Conservation (phyloP, 2,797 vertebrate genomes). For the Gymnoscopelus microlampas region DNA sequence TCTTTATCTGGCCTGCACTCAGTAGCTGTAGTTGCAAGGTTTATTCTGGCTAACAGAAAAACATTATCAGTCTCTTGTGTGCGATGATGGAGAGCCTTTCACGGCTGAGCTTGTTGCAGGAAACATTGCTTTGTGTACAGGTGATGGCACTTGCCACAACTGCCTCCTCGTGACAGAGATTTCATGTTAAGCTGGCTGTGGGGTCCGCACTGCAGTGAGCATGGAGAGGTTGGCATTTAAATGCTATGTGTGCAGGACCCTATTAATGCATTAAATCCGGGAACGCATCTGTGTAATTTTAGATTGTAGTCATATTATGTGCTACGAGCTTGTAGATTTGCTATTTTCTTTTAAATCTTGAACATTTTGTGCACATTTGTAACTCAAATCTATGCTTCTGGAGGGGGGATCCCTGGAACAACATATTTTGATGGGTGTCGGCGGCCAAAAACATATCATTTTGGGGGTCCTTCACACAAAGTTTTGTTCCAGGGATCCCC, state of each 20-base stretch:
- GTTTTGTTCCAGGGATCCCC: no score
- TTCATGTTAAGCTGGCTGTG: slow-evolving; percentile 1
- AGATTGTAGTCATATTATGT: no score
- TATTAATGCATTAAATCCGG: slow-evolving; percentile 25
- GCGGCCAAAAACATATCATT: no score
- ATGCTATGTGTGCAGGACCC: slow-evolving; percentile 31
- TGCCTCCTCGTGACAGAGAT: slow-evolving; percentile 14
- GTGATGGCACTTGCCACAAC: slow-evolving; percentile 28
- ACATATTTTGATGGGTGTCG: no score
- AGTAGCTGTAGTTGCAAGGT: slow-evolving; percentile 48
- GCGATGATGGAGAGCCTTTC: slow-evolving; percentile 36
- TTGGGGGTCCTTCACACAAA: no score
- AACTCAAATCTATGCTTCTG: no score
- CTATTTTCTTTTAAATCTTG: no score
- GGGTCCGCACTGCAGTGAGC: neutral
- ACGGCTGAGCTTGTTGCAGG: slow-evolving; percentile 7
- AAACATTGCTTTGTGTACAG: slow-evolving; percentile 11
- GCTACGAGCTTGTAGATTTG: neutral
- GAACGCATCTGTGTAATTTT: no score
- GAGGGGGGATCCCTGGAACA: no score
- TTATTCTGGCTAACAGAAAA: slow-evolving; percentile 52
- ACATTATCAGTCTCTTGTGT: slow-evolving; percentile 39
- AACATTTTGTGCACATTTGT: no score
- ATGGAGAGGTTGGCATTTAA: slow-evolving; percentile 55
- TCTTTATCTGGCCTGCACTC: slow-evolving; percentile 52